Percentiles rank a stretch among this genome's conserved stretches.
Evolutionary conservation across 2,113 vertebrate genomes (phyloP).

Genomic region (Macquaria ambigua): DNA sequence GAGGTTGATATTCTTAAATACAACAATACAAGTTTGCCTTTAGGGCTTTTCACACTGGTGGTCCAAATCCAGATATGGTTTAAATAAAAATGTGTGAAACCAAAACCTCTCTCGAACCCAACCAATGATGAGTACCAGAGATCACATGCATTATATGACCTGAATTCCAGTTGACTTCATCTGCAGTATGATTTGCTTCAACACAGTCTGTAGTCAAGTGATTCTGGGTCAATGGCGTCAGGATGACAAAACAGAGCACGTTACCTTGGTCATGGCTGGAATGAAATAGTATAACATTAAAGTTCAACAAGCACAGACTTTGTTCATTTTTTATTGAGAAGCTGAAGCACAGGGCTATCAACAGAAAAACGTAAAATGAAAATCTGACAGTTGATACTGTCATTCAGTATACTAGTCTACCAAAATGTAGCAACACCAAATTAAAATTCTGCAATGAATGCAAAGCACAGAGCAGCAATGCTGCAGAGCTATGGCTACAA

Average conservation of each 20-base stretch:
- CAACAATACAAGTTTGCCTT: not conserved
- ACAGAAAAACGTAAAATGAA: too few species aligned
- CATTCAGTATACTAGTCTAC: too few species aligned
- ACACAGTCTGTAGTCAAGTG: not conserved
- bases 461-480: too few species aligned
- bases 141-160: not conserved
- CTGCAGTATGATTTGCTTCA: not conserved
- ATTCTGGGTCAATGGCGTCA: not conserved
- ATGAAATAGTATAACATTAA: not conserved
- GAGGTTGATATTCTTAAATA: not conserved
- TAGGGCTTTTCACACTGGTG: not conserved
- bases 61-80: not conserved
- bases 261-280: not conserved
- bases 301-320: not conserved
- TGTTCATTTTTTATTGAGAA: not conserved
- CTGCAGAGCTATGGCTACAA: too few species aligned
- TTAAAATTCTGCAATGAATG: too few species aligned
- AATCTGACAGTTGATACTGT: too few species aligned
- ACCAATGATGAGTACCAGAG: too few species aligned
- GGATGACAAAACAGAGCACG: not conserved
- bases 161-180: not conserved
- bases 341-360: too few species aligned
- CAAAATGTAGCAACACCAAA: too few species aligned
- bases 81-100: not conserved
- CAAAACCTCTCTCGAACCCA: not conserved